Conservation (phyloP, 2,113 vertebrate species). For the Urocitellus parryii region DNA sequence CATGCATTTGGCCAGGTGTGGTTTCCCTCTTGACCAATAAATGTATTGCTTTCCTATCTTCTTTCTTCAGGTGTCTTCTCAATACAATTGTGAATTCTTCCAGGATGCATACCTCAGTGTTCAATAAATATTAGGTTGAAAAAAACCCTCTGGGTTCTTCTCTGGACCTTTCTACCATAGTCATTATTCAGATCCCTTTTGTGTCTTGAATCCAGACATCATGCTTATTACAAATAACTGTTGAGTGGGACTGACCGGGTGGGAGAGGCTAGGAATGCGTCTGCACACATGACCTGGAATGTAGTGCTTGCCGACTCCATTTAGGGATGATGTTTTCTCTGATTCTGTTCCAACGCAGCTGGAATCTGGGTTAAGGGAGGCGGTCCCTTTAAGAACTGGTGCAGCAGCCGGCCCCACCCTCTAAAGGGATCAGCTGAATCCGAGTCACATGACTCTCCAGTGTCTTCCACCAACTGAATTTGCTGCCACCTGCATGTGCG, state of each 20-base stretch:
- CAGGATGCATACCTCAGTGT: not conserved
- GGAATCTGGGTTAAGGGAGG: not conserved
- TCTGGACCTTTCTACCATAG: not conserved
- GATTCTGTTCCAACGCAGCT: not conserved
- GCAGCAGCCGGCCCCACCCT: constrained; percentile 35
- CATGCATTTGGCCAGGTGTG: not conserved
- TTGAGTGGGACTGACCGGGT: not conserved
- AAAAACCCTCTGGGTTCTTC: not conserved
- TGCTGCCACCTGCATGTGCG: not conserved
- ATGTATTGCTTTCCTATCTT: not conserved
- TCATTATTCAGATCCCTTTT: not conserved
- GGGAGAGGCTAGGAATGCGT: not conserved
- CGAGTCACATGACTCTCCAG: constrained; percentile 64
- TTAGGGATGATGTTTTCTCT: no score
- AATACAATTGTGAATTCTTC: not conserved
- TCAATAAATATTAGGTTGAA: not conserved
- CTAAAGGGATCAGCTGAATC: constrained; percentile 54
- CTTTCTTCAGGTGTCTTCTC: not conserved
- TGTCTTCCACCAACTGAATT: not conserved
- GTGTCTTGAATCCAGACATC: not conserved
- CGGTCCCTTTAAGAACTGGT: constrained; percentile 70
- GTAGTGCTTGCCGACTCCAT: not conserved
- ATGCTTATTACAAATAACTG: not conserved
- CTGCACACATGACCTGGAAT: not conserved
- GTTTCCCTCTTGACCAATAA: not conserved